phyloP scores from a whole-genome alignment of 2,797 vertebrate genomes.

The Chiloscyllium punctatum region DNA sequence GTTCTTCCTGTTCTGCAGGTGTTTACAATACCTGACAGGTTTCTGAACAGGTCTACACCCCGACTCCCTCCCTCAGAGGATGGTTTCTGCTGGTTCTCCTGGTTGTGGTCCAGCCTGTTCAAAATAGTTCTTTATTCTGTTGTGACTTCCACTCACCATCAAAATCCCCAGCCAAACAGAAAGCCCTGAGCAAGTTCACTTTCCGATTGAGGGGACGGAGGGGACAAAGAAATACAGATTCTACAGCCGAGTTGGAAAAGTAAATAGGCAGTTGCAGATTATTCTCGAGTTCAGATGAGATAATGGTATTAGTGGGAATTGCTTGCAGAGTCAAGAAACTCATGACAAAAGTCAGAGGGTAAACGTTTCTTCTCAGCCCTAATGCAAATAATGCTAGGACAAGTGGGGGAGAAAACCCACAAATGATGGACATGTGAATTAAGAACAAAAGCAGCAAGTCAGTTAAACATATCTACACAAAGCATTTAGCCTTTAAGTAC shows the following conservation, averaged over 20 bases:
- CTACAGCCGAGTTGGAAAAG: too few relatives aligned
- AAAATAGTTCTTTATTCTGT: conserved; percentile 44
- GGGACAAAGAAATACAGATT: conserved; percentile 47
- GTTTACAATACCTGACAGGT: conserved; percentile 4
- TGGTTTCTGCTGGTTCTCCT: conserved; percentile 46
- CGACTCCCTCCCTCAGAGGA: conserved; percentile 48
- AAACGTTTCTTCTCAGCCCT: not conserved
- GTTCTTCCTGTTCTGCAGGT: conserved; percentile 46
- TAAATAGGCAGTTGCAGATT: not conserved
- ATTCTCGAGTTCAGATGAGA: not conserved
- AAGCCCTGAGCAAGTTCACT: conserved; percentile 52
- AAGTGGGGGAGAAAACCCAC: not conserved
- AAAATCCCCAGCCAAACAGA: conserved; percentile 44
- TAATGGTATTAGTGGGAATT: too few relatives aligned
- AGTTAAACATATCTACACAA: not conserved
- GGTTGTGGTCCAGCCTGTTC: conserved; percentile 43
- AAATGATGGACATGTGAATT: not conserved
- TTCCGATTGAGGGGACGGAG: conserved; percentile 42
- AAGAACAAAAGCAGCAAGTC: not conserved
- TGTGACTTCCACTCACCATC: conserved; percentile 47
- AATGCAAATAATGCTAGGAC: not conserved
- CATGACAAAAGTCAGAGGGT: not conserved
- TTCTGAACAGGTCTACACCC: not conserved
- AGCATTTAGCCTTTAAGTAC: not conserved
- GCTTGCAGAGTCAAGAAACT: not conserved